Evolutionary conservation across 2,113 vertebrate species (phyloP).

Genomic region (Paramormyrops kingsleyae): DNA sequence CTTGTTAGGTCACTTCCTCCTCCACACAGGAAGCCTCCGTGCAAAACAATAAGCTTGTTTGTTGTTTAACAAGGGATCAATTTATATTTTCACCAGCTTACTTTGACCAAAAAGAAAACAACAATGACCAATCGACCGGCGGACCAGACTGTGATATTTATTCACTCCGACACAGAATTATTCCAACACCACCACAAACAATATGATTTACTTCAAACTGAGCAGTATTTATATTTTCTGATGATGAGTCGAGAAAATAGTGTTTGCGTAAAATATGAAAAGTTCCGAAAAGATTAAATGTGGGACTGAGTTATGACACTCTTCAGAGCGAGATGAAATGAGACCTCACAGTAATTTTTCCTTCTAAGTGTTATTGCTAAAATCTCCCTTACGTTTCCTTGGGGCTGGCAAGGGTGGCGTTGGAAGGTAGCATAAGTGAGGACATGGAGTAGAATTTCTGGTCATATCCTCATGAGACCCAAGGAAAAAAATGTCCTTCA

Average conservation of each 20-base stretch:
- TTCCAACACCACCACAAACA: background rate
- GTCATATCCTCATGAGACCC: background rate
- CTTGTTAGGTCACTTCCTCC: background rate
- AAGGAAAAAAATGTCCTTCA: no score
- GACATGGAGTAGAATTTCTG: background rate
- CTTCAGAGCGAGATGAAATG: background rate
- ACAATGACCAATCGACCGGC: background rate
- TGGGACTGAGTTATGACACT: background rate
- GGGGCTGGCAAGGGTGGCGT: background rate
- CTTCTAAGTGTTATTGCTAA: background rate
- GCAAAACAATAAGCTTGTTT: background rate
- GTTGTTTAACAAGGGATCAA: background rate
- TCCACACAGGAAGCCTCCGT: background rate
- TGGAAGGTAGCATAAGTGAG: background rate
- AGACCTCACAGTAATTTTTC: background rate
- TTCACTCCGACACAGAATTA: background rate
- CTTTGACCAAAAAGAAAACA: background rate
- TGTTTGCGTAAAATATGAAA: background rate
- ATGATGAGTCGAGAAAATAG: background rate
- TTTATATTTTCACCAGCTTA: background rate
- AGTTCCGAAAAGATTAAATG: background rate
- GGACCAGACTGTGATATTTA: background rate
- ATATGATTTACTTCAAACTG: background rate
- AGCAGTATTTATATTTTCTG: background rate
- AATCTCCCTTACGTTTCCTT: background rate